Evolutionary conservation across 2,113 vertebrate genomes (phyloP), one percentile per base, ranked within the genome.

Genomic region (Balaeniceps rex): DNA sequence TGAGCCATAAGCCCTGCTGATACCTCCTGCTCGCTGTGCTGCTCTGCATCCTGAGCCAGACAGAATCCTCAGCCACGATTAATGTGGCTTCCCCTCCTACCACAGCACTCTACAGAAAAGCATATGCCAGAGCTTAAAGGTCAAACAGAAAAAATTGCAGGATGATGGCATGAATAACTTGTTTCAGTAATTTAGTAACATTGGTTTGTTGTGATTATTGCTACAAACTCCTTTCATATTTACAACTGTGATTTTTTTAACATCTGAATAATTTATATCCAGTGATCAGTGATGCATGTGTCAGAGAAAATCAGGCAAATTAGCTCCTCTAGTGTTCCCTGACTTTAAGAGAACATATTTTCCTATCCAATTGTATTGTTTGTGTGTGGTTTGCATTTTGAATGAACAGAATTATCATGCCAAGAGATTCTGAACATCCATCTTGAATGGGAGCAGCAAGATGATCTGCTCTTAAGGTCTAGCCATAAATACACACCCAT

Each of bases 181-280:
- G 89, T 76, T 91, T 82, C 78, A 36, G 54, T 88, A 92, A 87
- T 95, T 93, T 38, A 95, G 78, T 69, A 82, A 65, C 61, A 47
- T 23, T 52, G 54, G 57, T 88, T 92, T 96, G 75, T 91, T 95
- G 64, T 84, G 63, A 91, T 86, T 95, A 95, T 88, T 88, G 76
- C 68, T 87, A 90, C 72, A 86, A 93, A 94, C 38, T 83, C 77
- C 51, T 88, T 93, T 96, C 3, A 1, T 68, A 94, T 92, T 95
- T 89, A 91, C 90, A 96, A 40, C 36, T 34, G 46, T 47, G 61
- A 87, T 91, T 75, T 77, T 94, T 92, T 91, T 90, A 94, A 85
- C 46, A 63, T 60, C 42, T 97, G 91, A 95, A 94, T 94, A 92
- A 95, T 97, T 97, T 95, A 83, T 71, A 83, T 8, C 16, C 42